Conservation (phyloP, 2,113 vertebrate species). For the Zapornia atra region DNA sequence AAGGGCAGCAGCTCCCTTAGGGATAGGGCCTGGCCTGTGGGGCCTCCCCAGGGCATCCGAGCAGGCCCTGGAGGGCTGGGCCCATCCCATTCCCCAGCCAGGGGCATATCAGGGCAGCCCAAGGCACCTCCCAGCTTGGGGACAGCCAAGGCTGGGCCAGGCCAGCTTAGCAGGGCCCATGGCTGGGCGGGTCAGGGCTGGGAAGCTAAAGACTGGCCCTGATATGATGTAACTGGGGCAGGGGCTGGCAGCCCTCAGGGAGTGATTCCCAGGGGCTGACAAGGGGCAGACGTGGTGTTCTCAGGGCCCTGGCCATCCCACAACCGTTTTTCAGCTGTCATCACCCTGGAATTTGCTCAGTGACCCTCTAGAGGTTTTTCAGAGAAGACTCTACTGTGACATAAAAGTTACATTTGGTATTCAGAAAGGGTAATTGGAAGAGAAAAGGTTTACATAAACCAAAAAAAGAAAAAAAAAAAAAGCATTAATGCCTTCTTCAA, state of each 20-base stretch:
- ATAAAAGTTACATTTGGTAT: not conserved
- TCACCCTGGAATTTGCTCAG: not conserved
- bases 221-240: not conserved
- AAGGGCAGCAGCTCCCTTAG: not conserved
- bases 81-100: not conserved
- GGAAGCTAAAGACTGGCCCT: not conserved
- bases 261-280: not conserved
- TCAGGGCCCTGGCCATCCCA: not conserved
- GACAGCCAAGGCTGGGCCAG: not conserved
- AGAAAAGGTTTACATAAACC: not conserved
- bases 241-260: not conserved
- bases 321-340: not conserved
- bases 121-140: not conserved
- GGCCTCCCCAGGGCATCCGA: not conserved
- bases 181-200: not conserved
- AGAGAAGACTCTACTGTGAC: not conserved
- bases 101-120: not conserved
- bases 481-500: not conserved
- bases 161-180: rapidly evolving
- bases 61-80: not conserved
- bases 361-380: not conserved
- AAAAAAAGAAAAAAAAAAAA: not conserved
- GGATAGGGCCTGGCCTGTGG: not conserved
- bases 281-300: not conserved
- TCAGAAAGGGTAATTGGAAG: not conserved